Percentiles rank a stretch among this genome's conserved stretches.
Conservation (phyloP, 2,888 invertebrate species). For the Agriotes lineatus region DNA sequence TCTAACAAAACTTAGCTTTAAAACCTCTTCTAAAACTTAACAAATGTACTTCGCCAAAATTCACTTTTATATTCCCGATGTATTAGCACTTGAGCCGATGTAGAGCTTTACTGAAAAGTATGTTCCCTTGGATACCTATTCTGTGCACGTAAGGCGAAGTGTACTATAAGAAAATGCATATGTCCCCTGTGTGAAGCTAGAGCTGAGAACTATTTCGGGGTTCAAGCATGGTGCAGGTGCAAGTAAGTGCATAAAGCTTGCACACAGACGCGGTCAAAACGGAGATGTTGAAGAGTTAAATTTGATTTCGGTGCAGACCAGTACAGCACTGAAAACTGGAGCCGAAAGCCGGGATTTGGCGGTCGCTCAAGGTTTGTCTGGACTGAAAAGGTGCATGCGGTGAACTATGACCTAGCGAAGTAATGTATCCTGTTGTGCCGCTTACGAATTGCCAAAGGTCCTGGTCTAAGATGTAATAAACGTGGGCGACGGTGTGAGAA, state of each 20-base stretch:
- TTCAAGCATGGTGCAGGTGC: not conserved
- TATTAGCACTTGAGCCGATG: not conserved
- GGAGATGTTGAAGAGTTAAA: slow-evolving; percentile 33
- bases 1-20: no score
- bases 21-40: no score
- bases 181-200: not conserved
- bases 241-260: slow-evolving; percentile 13
- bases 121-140: no score
- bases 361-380: slow-evolving; percentile 10
- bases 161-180: not conserved
- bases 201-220: not conserved
- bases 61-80: no score
- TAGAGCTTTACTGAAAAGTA: not conserved
- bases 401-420: slow-evolving; percentile 25
- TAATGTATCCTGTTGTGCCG: slow-evolving; percentile 35
- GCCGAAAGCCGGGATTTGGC: not conserved
- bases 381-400: slow-evolving; percentile 17
- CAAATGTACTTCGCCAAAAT: no score
- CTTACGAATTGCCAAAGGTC: slow-evolving; percentile 33
- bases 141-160: no score
- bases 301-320: slow-evolving; percentile 27
- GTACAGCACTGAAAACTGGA: not conserved
- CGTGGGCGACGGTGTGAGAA: slow-evolving; percentile 2
- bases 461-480: slow-evolving; percentile 28
- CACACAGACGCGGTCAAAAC: slow-evolving; percentile 19